Conservation (phyloP, 1,140 invertebrate species). For the Drosophila oshimai region DNA sequence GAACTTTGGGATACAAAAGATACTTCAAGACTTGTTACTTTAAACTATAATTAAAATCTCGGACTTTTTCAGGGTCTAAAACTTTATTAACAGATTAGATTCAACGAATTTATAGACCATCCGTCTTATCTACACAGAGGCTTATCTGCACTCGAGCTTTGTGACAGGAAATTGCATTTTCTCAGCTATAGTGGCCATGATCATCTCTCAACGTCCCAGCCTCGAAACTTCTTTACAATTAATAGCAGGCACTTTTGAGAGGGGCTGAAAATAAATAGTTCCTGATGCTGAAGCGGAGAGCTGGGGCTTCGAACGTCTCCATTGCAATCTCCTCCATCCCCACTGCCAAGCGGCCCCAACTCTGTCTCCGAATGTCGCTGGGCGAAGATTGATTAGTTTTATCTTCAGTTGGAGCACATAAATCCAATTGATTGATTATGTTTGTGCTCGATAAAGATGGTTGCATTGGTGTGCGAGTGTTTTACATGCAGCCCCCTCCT, state of each 20-base stretch:
- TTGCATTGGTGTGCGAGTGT: constrained; percentile 64
- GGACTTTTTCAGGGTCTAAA: not conserved
- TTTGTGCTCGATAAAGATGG: constrained; percentile 77
- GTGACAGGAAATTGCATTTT: constrained; percentile 18
- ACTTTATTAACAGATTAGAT: not conserved
- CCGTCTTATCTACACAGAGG: not conserved
- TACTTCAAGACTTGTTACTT: too few species aligned
- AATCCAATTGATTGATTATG: constrained; percentile 82
- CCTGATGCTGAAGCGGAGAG: constrained; percentile 9
- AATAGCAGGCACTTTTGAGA: constrained; percentile 46
- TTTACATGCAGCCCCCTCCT: constrained; percentile 53
- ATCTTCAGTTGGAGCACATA: constrained; percentile 81
- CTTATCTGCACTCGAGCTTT: not conserved
- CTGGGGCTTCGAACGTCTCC: not conserved
- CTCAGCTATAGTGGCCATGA: not conserved
- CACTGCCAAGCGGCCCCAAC: constrained; percentile 14
- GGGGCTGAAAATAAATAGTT: constrained; percentile 46
- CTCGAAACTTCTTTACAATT: constrained; percentile 45
- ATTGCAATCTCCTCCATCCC: too few species aligned
- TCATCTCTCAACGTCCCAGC: constrained; percentile 19
- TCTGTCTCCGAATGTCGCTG: constrained; percentile 53
- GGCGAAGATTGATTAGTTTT: constrained; percentile 82
- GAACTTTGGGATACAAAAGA: too few species aligned
- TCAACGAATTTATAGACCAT: not conserved
- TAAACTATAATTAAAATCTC: not conserved